Conservation (phyloP, 2,113 vertebrate species). For the Alectura lathami region DNA sequence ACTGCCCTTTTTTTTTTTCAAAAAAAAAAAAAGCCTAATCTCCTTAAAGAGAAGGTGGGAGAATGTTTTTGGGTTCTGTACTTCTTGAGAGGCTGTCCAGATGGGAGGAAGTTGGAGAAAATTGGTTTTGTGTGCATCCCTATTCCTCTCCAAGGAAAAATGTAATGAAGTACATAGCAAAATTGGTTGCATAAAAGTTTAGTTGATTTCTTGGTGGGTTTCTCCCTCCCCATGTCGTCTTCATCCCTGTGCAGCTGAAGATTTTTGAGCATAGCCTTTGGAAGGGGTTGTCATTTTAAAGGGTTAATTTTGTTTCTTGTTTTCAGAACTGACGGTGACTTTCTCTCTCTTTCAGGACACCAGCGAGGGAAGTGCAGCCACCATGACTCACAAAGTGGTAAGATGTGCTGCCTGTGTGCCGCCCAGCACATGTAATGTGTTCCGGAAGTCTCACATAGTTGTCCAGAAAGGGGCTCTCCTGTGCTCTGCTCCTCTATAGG, state of each 20-base stretch:
- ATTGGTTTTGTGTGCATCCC: background rate
- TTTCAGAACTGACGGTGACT: background rate
- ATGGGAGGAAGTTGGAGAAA: background rate
- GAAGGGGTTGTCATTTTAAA: background rate
- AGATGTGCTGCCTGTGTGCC: background rate
- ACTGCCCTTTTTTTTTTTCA: no score
- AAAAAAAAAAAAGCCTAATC: no score
- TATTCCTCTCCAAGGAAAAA: background rate
- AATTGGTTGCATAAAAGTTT: background rate
- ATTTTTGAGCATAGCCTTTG: background rate
- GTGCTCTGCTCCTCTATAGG: background rate
- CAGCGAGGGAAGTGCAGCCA: background rate
- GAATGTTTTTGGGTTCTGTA: background rate
- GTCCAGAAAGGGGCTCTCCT: background rate
- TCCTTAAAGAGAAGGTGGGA: background rate
- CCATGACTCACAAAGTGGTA: constrained; percentile 25
- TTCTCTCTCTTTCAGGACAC: constrained; percentile 38
- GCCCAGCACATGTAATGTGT: background rate
- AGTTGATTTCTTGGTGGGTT: background rate
- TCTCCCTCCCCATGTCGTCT: background rate
- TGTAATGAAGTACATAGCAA: background rate
- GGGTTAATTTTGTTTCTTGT: background rate
- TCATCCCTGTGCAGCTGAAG: background rate
- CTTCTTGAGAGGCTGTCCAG: background rate
- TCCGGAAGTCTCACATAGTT: background rate